phyloP scores from a whole-genome alignment of 2,113 vertebrate genomes.

The Fulica atra region DNA sequence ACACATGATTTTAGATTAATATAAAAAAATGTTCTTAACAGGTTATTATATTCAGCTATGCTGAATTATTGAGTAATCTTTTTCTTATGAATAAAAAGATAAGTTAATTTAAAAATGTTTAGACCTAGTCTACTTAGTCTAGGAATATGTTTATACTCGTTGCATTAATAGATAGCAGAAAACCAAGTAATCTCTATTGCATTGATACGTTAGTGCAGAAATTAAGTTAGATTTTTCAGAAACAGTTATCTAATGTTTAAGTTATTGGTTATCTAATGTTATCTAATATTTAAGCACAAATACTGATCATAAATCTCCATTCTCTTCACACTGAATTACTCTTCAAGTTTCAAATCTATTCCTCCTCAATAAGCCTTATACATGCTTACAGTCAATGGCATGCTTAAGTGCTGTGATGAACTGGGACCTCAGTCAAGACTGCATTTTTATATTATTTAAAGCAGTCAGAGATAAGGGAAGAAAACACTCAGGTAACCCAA shows the following conservation, averaged over 20 bases:
- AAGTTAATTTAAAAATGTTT: not conserved
- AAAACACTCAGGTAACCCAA: not conserved
- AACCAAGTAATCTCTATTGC: not conserved
- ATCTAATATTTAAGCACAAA: not conserved
- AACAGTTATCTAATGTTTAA: not conserved
- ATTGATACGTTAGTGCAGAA: not conserved
- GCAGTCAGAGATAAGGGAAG: not conserved
- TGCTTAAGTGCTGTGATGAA: slow-evolving; percentile 22
- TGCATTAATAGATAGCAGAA: not conserved
- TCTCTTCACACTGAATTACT: not conserved
- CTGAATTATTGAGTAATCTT: not conserved
- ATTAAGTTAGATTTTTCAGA: not conserved
- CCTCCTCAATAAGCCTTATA: slow-evolving; percentile 1
- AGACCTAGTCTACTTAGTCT: not conserved
- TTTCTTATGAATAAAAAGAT: not conserved
- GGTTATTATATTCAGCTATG: not conserved
- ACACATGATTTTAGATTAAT: not conserved
- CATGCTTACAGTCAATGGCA: not conserved
- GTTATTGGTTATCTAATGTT: not conserved
- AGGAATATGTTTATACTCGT: not conserved
- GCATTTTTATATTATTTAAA: slow-evolving; percentile 38
- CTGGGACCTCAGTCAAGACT: slow-evolving; percentile 25
- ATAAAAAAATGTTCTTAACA: not conserved
- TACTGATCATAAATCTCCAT: not conserved
- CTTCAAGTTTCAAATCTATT: not conserved